phyloP scores from a whole-genome alignment of 2,797 vertebrate species.

The Loris lydekkerianus region DNA sequence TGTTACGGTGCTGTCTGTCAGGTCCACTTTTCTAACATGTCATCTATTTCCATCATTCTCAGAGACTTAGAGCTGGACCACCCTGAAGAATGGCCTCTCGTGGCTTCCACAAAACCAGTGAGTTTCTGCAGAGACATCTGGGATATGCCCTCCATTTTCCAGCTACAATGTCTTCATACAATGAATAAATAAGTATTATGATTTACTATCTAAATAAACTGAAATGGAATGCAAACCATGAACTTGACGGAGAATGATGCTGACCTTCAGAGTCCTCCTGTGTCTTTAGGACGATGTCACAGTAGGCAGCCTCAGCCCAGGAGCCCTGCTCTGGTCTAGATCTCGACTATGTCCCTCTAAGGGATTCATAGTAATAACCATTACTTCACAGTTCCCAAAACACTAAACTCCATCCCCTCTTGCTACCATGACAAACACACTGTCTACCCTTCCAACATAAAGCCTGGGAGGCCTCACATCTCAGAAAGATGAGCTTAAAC shows the following conservation, averaged over 20 bases:
- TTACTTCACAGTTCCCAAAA: neutral
- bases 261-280: neutral
- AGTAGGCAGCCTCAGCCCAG: neutral
- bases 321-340: neutral
- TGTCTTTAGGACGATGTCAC: neutral
- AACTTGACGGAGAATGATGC: neutral
- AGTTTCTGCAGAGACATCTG: neutral
- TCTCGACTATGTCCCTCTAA: neutral
- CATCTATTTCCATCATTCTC: slow-evolving; percentile 22
- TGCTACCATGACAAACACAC: slow-evolving; percentile 9
- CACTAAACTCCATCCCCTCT: neutral
- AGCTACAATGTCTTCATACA: neutral
- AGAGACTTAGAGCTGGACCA: slow-evolving; percentile 36
- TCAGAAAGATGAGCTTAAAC: neutral
- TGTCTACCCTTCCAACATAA: neutral
- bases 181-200: slow-evolving; percentile 16
- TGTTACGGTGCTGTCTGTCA: neutral
- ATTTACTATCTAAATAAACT: slow-evolving; percentile 73
- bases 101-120: neutral
- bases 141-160: neutral
- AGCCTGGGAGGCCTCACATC: neutral
- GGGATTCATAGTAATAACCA: neutral
- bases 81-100: neutral
- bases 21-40: slow-evolving; percentile 42
- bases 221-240: slow-evolving; percentile 57